Evolutionary conservation across 2,797 vertebrate species (phyloP).

Genomic region (Chaetophractus vellerosus): DNA sequence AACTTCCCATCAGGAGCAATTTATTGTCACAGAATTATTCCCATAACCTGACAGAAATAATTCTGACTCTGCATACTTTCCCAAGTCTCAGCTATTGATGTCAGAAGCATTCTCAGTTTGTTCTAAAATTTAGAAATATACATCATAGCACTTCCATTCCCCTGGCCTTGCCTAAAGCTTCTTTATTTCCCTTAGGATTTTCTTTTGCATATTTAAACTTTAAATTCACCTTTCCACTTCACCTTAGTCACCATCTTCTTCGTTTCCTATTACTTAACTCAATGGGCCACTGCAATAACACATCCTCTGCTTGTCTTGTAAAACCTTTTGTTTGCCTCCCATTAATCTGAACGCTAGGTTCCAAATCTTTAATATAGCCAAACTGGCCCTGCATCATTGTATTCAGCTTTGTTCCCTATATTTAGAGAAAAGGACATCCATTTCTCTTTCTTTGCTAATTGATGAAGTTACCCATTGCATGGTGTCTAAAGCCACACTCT

Average conservation of each 20-base stretch:
- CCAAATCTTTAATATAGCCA: neutral
- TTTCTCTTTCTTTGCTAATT: neutral
- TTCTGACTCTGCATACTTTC: neutral
- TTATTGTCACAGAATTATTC: neutral
- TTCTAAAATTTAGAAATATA: neutral
- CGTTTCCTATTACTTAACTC: neutral
- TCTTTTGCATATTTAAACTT: neutral
- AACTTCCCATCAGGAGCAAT: neutral
- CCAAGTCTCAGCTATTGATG: neutral
- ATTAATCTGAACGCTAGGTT: neutral
- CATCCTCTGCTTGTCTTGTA: neutral
- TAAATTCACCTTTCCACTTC: neutral
- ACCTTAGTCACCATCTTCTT: neutral
- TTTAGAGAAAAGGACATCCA: neutral
- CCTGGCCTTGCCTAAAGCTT: neutral
- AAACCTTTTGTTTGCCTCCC: neutral
- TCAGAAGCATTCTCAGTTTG: neutral
- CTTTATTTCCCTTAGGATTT: neutral
- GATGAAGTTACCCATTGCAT: neutral
- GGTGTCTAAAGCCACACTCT: neutral
- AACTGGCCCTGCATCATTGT: neutral
- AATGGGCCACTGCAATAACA: neutral
- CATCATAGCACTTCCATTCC: neutral
- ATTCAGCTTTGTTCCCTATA: neutral
- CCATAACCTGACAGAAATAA: neutral